phyloP scores from a whole-genome alignment of 2,113 vertebrate genomes.

The Cyrtonyx montezumae region DNA sequence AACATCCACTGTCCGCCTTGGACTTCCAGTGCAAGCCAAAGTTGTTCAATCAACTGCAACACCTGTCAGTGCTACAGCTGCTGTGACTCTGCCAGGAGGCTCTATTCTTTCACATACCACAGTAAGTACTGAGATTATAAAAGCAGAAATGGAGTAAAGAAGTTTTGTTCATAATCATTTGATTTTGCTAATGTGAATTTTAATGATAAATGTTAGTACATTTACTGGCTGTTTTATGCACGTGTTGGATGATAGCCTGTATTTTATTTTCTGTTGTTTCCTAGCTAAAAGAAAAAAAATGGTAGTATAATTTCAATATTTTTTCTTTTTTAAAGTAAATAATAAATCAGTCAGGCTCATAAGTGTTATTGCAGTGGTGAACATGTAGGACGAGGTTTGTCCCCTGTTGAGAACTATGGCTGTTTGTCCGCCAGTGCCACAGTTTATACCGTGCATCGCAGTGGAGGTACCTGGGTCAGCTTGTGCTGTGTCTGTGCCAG shows the following conservation, averaged over 20 bases:
- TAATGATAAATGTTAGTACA: background rate
- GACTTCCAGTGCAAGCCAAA: slow-evolving; percentile 76
- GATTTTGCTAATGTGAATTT: background rate
- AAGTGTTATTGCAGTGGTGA: background rate
- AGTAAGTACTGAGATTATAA: slow-evolving; percentile 27
- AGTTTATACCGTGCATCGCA: rapidly evolving
- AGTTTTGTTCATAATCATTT: background rate
- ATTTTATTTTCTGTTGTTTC: background rate
- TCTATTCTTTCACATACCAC: slow-evolving; percentile 66
- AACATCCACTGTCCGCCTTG: slow-evolving; percentile 42
- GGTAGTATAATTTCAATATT: background rate
- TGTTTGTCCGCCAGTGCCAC: background rate
- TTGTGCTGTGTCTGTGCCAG: background rate
- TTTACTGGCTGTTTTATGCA: background rate
- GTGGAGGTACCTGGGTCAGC: background rate
- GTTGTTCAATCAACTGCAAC: slow-evolving; percentile 74
- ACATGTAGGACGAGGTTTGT: background rate
- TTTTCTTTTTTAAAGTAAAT: background rate
- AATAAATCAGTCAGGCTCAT: background rate
- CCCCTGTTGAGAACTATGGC: background rate
- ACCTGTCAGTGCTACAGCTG: slow-evolving; percentile 33
- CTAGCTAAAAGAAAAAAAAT: background rate
- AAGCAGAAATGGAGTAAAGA: background rate
- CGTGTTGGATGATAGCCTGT: background rate
- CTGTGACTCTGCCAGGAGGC: slow-evolving; percentile 73